Evolutionary conservation across 2,888 invertebrate genomes (phyloP), one percentile per base, ranked within the genome.

Genomic region (Euzetes globulus): DNA sequence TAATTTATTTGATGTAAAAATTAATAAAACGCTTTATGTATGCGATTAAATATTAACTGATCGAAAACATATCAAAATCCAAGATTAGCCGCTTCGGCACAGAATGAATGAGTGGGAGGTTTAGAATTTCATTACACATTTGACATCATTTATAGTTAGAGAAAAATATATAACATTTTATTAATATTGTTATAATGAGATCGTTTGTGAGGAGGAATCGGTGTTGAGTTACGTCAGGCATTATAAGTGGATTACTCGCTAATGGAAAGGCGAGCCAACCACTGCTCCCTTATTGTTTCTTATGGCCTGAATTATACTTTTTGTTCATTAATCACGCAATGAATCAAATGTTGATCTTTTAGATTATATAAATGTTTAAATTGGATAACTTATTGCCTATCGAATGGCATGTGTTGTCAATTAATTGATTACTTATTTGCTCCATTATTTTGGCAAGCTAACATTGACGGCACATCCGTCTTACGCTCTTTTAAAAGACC

Each of bases 111-210:
- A 50, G 50, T 50, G 19, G 50, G 50, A 50, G 50, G 41, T 41
- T 41, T 41, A 41, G 41, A 41, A 41, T 50, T 50, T 50, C n/a
- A 50, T 50, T 50, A 50, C 50, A 50, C 19, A 19, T 50, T n/a
- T 50, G 41, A 41, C 50, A 19, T 17, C 17, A 50, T 19, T 50
- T 50, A 50, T n/a, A 19, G 50, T 50, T n/a, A 11, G 19, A 5
- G 11, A 50, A 50, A 47, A 50, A 50, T n/a, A 19, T 50, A 50
- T 50, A 50, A 50, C n/a, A 50, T 50, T 50, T 50, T 50, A 50
- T 50, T 50, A 50, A 50, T 50, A 50, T 50, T 50, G 19, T 50
- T 50, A 50, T 50, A 50, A 50, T 50, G 50, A 50, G 50, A 50
- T 50, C 50, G 50, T 50, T 50, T n/a, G 50, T 50, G 50, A 50